Conservation (phyloP, 2,797 vertebrate genomes). For the Nyctibius grandis region DNA sequence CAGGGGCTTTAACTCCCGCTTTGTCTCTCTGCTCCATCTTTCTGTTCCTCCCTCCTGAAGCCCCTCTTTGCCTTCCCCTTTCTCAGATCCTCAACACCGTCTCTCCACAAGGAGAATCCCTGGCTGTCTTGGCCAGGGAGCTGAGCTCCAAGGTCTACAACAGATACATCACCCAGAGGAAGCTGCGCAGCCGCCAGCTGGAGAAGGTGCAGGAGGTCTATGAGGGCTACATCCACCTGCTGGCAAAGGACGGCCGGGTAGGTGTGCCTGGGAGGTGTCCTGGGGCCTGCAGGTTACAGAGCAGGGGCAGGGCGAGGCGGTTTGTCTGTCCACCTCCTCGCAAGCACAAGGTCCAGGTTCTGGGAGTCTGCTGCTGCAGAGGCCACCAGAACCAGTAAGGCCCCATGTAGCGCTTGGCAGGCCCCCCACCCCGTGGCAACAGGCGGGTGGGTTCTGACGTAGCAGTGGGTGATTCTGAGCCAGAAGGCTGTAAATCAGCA, state of each 20-base stretch:
- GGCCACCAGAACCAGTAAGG: not conserved
- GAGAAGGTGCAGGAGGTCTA: slow-evolving; percentile 81
- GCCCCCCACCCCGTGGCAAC: not conserved
- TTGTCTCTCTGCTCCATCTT: not conserved
- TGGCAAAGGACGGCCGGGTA: slow-evolving; percentile 87
- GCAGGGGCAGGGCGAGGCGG: rapidly evolving
- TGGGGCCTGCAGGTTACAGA: not conserved
- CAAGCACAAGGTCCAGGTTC: not conserved
- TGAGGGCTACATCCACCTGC: slow-evolving; percentile 74
- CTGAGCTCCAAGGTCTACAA: slow-evolving; percentile 80
- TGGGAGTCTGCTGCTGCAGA: not conserved
- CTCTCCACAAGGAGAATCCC: slow-evolving; percentile 83
- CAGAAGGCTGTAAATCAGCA: not conserved
- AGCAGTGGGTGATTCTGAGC: not conserved
- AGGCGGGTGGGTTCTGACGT: not conserved
- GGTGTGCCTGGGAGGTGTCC: not conserved
- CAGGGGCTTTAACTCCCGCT: not conserved
- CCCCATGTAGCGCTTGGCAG: rapidly evolving
- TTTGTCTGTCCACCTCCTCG: not conserved
- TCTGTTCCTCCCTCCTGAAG: not conserved
- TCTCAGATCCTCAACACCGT: slow-evolving; percentile 78
- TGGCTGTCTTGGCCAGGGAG: slow-evolving; percentile 78
- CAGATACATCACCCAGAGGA: slow-evolving; percentile 77
- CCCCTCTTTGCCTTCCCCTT: not conserved
- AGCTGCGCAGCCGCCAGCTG: slow-evolving; percentile 68